Conservation (phyloP, 1,140 invertebrate species). For the Diabrotica virgifera region DNA sequence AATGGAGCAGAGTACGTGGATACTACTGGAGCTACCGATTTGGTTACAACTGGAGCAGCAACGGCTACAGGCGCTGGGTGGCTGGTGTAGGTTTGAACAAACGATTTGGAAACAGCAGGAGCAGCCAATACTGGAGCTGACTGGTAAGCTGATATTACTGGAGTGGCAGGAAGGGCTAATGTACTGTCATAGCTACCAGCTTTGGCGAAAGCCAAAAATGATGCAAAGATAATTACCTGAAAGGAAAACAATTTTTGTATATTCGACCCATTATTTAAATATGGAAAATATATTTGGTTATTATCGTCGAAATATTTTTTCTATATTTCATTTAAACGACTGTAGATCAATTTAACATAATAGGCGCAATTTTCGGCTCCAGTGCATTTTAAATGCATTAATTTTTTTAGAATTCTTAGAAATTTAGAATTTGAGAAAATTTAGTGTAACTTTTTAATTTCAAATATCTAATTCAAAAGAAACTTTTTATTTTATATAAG, state of each 20-base stretch:
- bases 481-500: too few species aligned
- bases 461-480: too few species aligned
- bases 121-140: conserved; percentile 26
- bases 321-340: too few species aligned
- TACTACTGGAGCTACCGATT: conserved; percentile 51
- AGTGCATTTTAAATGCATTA: too few species aligned
- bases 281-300: neutral
- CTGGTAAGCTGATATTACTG: conserved; percentile 25
- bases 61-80: conserved; percentile 25
- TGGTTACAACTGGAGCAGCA: conserved; percentile 52
- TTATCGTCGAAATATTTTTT: neutral
- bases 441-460: too few species aligned
- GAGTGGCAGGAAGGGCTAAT: conserved; percentile 22
- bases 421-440: too few species aligned
- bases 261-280: neutral
- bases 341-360: neutral
- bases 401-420: too few species aligned
- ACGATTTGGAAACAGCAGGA: conserved; percentile 51
- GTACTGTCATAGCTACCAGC: conserved; percentile 35
- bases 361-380: too few species aligned
- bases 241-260: conserved; percentile 16
- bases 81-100: conserved; percentile 59
- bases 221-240: conserved; percentile 37
- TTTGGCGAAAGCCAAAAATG: conserved; percentile 39
- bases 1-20: conserved; percentile 26